Evolutionary conservation across 2,113 vertebrate genomes (phyloP), one percentile per base, ranked within the genome.

Genomic region (Seriola aureovittata): DNA sequence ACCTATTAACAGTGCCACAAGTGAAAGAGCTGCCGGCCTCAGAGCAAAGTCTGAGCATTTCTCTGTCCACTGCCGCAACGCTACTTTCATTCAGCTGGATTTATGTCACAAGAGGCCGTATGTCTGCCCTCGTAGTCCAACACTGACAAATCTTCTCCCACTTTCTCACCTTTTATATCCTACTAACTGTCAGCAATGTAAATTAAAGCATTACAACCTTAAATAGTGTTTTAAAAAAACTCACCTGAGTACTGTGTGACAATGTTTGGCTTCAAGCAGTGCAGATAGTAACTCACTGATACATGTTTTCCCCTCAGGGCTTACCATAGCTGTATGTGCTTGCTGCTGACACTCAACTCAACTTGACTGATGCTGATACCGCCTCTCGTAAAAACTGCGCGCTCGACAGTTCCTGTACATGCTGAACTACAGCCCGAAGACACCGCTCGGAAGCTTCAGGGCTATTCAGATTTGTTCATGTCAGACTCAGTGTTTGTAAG

Each of bases 1-100:
- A 82, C 75, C 67, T 81, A 76, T 73, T 76, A 89, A 76, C 57
- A 71, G 59, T 9, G 36, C 64, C n/a, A 25, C 50, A 63, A 48
- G 66, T 29, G 44, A 63, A 81, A 57, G 50, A 57, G 60, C 78
- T 52, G 9, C 16, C 14, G 46, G 50, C 54, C 62, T 50, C 69
- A 40, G 38, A 59, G 44, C 1, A 44, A 52, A 14, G 66, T 8
- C 50, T 66, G 54, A 81, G 23, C 29, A 4, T 78, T 78, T 3
- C 40, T 63, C 21, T 46, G 38, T 63, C 32, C 57, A 19, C 64
- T 29, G 36, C 52, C n/a, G 48, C 72, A 69, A 13, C 60, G 11
- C 57, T 66, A 10, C 62, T 64, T 29, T 34, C 67, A 71, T 46
- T 70, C 50, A 74, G 42, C 17, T 80, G 80, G 60, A 55, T 60